Percentiles rank a stretch among this genome's conserved stretches.
These are phyloP conservation scores for Machaerirhynchus nigripectus DNA, from an alignment of 2,113 vertebrate genomes.

Conservation along the genomic window DNA sequence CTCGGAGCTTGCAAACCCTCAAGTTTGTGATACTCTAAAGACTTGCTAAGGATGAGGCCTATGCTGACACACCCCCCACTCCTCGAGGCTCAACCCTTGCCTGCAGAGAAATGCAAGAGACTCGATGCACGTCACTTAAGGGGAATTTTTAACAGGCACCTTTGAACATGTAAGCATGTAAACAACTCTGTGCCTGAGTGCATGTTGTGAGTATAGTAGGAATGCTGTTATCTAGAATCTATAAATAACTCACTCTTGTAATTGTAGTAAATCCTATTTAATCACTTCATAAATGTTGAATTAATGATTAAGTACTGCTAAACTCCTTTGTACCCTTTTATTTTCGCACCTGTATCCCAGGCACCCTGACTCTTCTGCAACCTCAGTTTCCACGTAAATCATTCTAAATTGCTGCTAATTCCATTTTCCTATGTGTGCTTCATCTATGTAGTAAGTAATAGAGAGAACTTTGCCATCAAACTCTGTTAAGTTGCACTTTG, in stretches of 20 bases:
- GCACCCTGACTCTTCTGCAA: not conserved
- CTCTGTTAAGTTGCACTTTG: not conserved
- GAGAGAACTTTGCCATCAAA: not conserved
- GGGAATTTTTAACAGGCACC: not conserved
- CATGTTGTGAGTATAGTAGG: rapidly evolving
- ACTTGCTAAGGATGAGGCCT: not conserved
- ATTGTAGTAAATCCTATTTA: not conserved
- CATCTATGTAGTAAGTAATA: not conserved
- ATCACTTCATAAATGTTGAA: not conserved
- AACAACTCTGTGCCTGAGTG: not conserved
- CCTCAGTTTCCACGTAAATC: not conserved
- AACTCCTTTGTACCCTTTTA: not conserved
- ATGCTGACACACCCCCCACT: not conserved
- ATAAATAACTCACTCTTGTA: not conserved
- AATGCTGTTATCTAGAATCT: not conserved
- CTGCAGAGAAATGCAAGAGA: not conserved
- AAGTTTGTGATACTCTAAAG: not conserved
- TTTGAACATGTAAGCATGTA: not conserved
- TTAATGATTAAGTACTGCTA: not conserved
- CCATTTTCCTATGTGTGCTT: not conserved
- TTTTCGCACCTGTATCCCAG: not conserved
- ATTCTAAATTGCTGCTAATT: not conserved
- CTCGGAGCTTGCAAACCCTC: not conserved
- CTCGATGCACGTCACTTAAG: not conserved
- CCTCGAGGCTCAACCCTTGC: not conserved